These are phyloP conservation scores for Gonocerus acuteangulatus DNA, from an alignment of 2,888 invertebrate species.

Conservation along the genomic window DNA sequence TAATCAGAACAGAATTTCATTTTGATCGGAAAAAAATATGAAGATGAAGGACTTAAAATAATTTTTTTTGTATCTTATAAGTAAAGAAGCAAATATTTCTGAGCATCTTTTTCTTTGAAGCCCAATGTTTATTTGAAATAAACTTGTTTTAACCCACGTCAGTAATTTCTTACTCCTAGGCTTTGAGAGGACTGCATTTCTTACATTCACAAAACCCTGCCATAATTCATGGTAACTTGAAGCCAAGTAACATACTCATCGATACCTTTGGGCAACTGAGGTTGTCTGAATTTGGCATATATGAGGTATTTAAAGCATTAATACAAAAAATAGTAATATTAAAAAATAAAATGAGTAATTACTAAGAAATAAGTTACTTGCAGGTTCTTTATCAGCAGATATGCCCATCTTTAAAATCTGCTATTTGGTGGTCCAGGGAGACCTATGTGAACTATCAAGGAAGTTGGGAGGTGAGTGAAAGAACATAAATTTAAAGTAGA, in stretches of 20 bases:
- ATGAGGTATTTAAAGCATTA: slow-evolving; percentile 40
- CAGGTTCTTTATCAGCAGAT: slow-evolving; percentile 42
- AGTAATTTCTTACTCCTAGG: slow-evolving; percentile 31
- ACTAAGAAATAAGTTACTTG: not conserved
- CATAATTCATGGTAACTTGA: slow-evolving; percentile 46
- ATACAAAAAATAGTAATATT: not conserved
- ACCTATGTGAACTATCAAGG: slow-evolving; percentile 40
- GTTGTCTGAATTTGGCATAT: slow-evolving; percentile 45
- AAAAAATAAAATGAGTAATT: not conserved
- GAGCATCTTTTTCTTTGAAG: no score
- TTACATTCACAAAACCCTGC: slow-evolving; percentile 42
- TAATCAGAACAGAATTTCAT: no score
- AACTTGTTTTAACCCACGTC: no score
- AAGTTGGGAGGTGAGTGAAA: slow-evolving; percentile 40
- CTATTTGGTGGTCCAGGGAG: slow-evolving; percentile 46
- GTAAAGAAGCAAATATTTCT: no score
- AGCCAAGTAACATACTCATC: slow-evolving; percentile 46
- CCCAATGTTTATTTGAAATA: no score
- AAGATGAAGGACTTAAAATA: no score
- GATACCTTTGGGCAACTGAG: slow-evolving; percentile 43
- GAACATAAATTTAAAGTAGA: not conserved
- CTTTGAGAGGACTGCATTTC: slow-evolving; percentile 41
- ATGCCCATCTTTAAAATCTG: slow-evolving; percentile 39
- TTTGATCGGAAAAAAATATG: no score
- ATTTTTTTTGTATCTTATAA: no score